A percentile compares a stretch with the other conserved stretches of the same genome.
Conservation (phyloP, 2,113 vertebrate species). For the Cynopterus brachyotis region DNA sequence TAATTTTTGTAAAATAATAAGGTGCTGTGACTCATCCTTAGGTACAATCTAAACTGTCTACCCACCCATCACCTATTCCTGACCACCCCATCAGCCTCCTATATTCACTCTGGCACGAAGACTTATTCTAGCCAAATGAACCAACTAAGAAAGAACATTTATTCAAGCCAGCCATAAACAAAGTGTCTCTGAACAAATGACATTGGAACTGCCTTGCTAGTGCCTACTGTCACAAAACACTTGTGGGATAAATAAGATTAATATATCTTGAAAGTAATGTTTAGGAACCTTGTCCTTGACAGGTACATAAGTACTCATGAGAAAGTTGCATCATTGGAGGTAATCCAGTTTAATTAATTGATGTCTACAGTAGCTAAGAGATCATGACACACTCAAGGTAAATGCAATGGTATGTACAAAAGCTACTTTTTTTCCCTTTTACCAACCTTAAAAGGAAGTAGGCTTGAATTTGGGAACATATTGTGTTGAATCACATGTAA, state of each 20-base stretch:
- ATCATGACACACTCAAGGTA: neutral
- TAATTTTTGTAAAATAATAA: neutral
- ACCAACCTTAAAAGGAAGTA: neutral
- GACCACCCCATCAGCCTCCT: neutral
- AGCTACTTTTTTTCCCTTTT: neutral
- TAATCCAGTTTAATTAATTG: constrained; percentile 43
- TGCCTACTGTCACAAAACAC: neutral
- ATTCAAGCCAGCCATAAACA: neutral
- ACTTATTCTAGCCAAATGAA: neutral
- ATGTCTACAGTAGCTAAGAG: neutral
- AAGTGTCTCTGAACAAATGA: neutral
- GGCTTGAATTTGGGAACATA: neutral
- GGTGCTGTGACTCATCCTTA: neutral
- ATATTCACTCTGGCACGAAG: neutral
- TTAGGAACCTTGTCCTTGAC: neutral
- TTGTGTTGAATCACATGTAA: neutral
- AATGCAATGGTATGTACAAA: neutral
- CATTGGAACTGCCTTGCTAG: neutral
- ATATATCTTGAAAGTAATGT: neutral
- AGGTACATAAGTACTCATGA: neutral
- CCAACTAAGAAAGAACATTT: neutral
- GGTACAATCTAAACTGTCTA: neutral
- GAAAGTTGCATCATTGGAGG: neutral
- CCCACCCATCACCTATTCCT: neutral
- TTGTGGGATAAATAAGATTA: neutral